Base-by-base conservation (phyloP, 2,113 vertebrate species). In the Myotis yumanensis region DNA sequence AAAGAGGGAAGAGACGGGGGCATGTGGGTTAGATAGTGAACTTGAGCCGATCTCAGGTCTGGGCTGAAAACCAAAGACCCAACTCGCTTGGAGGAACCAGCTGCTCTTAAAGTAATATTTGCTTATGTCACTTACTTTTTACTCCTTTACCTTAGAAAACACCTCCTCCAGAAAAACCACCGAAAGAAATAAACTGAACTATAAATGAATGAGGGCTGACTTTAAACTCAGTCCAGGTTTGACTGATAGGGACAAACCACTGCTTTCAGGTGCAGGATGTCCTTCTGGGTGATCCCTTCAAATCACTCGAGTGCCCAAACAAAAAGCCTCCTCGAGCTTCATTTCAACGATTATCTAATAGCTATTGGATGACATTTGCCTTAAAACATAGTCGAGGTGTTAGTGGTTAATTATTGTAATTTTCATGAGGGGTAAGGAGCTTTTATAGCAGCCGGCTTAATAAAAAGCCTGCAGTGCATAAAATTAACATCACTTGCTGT, bases 341-440 rank as follows among this genome's bases (percentile, higher is more conserved):
- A 83, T 98, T 97, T 96, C 96, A 98, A 98, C 93, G 89, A 98
- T 92, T 96, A 96, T 97, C 93, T 97, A 97, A 97, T 97, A 96
- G 86, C 87, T 96, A 97, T 97, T 98, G 97, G 96, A 96, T 98
- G 98, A 98, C 96, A 97, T 98, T 98, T 90, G 68, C 96, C 97
- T 98, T 98, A 98, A 98, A 98, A 98, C 95, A 92, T 95, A 98
- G 97, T 97, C 96, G 95, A 98, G 97, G 97, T 98, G 97, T 98
- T 99, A 98, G 96, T 97, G 95, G 98, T 97, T 98, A 98, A 98
- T 98, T 98, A 98, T 98, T 98, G 97, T 97, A 97, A 98, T 98
- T 98, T 98, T 98, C 97, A 43, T 97, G 72, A 97, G 96, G 95
- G 96, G 86, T 98, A 98, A 97, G 94, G 94, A 97, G 93, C 92